Evolutionary conservation across 1,140 invertebrate species (phyloP).

Genomic region (Bombus pyrosoma): DNA sequence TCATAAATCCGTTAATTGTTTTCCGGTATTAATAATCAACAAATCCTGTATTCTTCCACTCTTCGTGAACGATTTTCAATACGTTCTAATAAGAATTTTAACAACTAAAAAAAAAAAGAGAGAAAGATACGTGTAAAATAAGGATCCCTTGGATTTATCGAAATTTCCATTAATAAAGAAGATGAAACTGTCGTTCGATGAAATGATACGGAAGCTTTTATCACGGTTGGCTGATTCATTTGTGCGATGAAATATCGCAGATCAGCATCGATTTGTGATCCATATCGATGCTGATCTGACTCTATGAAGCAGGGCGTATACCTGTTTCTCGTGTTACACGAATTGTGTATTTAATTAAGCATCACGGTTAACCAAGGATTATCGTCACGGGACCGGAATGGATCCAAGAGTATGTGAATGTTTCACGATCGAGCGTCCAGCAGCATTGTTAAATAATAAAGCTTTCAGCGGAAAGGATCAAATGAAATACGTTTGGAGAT

Average conservation of each 20-base stretch:
- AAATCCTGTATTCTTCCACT: background rate
- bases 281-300: background rate
- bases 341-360: slow-evolving; percentile 35
- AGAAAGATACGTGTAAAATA: background rate
- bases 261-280: background rate
- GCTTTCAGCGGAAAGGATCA: background rate
- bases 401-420: slow-evolving; percentile 19
- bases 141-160: background rate
- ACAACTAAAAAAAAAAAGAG: background rate
- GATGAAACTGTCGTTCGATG: background rate
- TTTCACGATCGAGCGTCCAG: slow-evolving; percentile 7
- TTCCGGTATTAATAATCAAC: background rate
- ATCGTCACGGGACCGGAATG: slow-evolving; percentile 23
- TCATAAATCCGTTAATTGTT: slow-evolving; percentile 4
- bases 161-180: background rate
- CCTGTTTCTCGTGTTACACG: background rate
- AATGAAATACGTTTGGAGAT: background rate
- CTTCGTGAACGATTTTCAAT: background rate
- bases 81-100: background rate
- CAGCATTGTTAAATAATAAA: slow-evolving; percentile 24
- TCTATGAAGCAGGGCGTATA: too few relatives aligned
- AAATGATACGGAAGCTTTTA: background rate
- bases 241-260: background rate
- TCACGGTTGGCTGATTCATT: background rate
- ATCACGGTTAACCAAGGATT: slow-evolving; percentile 31